A percentile compares a stretch with the other conserved stretches of the same genome.
phyloP scores from a whole-genome alignment of 2,888 invertebrate species.

The Pristionchus fissidentatus region DNA sequence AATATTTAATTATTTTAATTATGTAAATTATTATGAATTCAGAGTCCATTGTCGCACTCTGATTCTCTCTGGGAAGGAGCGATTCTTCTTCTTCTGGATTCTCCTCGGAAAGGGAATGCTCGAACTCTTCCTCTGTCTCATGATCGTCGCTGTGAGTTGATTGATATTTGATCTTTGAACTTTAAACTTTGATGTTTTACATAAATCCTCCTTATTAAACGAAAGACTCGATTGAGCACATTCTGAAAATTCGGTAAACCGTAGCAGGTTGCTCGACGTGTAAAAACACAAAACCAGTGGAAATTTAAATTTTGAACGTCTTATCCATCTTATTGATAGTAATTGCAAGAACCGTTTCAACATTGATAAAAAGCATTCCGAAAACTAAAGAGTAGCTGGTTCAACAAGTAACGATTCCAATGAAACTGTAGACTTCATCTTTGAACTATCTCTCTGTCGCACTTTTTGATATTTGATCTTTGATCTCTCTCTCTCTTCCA shows the following conservation, averaged over 20 bases:
- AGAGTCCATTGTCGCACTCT: conserved; percentile 21
- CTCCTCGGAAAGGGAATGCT: conserved; percentile 42
- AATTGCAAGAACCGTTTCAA: too few relatives aligned
- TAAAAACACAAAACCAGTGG: too few relatives aligned
- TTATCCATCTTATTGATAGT: too few relatives aligned
- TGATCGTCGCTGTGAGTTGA: conserved; percentile 36
- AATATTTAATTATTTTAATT: neutral
- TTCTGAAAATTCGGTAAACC: too few relatives aligned
- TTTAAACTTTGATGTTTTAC: neutral
- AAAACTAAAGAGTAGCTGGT: neutral
- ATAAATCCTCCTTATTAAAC: too few relatives aligned
- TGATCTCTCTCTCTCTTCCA: neutral
- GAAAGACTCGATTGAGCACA: too few relatives aligned
- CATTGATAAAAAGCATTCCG: too few relatives aligned
- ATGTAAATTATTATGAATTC: neutral
- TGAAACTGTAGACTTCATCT: neutral
- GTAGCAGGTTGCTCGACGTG: too few relatives aligned
- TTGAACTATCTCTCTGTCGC: neutral
- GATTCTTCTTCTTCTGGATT: conserved; percentile 44
- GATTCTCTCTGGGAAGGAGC: neutral
- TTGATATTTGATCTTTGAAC: conserved; percentile 5
- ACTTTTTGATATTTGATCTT: neutral
- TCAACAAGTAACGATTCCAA: too few relatives aligned
- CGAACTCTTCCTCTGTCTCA: conserved; percentile 44
- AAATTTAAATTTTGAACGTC: too few relatives aligned